These are phyloP conservation scores for Agrilus biguttatus DNA, from an alignment of 2,888 invertebrate species.

Conservation along the genomic window DNA sequence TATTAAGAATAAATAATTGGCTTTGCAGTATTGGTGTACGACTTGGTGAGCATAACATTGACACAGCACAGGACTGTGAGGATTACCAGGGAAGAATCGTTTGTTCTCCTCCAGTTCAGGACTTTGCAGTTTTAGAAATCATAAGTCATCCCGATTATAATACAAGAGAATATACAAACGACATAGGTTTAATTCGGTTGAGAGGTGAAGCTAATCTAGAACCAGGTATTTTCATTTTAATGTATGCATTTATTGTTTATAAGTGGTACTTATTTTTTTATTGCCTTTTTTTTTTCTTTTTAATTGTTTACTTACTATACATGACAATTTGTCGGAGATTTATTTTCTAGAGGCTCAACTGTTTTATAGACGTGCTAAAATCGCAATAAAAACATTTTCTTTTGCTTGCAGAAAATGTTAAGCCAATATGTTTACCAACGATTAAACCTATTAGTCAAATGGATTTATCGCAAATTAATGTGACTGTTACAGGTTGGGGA, in stretches of 20 bases:
- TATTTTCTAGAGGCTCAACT: too few relatives aligned
- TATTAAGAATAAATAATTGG: not conserved
- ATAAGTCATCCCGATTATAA: conserved; percentile 39
- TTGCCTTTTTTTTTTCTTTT: too few relatives aligned
- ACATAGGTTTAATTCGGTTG: conserved; percentile 40
- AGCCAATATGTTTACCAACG: conserved; percentile 34
- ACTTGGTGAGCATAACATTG: conserved; percentile 44
- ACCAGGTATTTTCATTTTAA: too few relatives aligned
- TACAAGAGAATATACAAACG: conserved; percentile 34
- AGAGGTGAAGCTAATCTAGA: conserved; percentile 5
- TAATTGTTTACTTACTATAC: too few relatives aligned
- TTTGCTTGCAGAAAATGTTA: conserved; percentile 21
- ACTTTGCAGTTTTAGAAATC: conserved; percentile 33
- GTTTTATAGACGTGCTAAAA: too few relatives aligned
- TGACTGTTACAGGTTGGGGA: conserved; percentile 64
- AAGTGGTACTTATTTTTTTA: too few relatives aligned
- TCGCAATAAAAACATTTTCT: not conserved
- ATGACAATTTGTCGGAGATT: too few relatives aligned
- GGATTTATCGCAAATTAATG: conserved; percentile 33
- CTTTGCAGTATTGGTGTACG: conserved; percentile 38
- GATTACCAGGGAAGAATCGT: conserved; percentile 15
- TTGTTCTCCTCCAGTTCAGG: conserved; percentile 34
- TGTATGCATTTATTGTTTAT: too few relatives aligned
- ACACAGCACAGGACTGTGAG: conserved; percentile 32
- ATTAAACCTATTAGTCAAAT: conserved; percentile 19